phyloP scores from a whole-genome alignment of 2,797 vertebrate species.

The Darevskia mixta region DNA sequence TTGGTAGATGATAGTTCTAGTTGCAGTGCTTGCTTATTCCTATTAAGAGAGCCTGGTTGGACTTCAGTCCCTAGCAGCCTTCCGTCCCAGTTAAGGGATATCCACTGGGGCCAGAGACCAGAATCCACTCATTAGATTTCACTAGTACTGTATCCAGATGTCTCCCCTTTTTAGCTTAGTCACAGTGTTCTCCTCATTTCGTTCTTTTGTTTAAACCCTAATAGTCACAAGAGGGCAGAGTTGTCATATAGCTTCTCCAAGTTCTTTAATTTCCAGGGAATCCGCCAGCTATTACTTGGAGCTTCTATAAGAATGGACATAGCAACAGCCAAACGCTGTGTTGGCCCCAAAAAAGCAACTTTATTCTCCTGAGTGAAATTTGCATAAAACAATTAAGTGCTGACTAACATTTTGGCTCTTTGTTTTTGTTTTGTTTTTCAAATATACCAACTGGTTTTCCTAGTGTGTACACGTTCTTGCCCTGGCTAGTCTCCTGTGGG shows the following conservation, averaged over 20 bases:
- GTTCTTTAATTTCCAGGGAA: not conserved
- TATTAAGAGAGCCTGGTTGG: too few relatives aligned
- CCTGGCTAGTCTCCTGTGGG: fast-evolving
- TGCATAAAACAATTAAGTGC: too few relatives aligned
- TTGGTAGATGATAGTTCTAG: not conserved
- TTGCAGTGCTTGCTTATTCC: not conserved
- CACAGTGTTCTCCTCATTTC: not conserved
- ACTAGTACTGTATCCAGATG: too few relatives aligned
- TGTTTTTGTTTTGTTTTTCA: not conserved
- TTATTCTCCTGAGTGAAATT: slow-evolving; percentile 10
- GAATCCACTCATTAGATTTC: not conserved
- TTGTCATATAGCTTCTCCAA: slow-evolving; percentile 29
- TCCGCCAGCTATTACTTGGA: fast-evolving
- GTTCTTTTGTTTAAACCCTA: not conserved
- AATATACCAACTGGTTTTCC: not conserved
- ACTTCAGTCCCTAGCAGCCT: not conserved
- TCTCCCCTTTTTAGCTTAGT: not conserved
- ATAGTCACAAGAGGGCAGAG: slow-evolving; percentile 68
- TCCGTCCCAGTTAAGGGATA: not conserved
- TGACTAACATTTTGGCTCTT: too few relatives aligned
- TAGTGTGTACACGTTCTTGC: not conserved
- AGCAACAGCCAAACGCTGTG: not conserved
- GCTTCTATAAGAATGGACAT: fast-evolving
- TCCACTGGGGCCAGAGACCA: too few relatives aligned
- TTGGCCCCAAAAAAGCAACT: not conserved